Base-by-base conservation (phyloP, 1,140 invertebrate species). In the Psix sp. region DNA sequence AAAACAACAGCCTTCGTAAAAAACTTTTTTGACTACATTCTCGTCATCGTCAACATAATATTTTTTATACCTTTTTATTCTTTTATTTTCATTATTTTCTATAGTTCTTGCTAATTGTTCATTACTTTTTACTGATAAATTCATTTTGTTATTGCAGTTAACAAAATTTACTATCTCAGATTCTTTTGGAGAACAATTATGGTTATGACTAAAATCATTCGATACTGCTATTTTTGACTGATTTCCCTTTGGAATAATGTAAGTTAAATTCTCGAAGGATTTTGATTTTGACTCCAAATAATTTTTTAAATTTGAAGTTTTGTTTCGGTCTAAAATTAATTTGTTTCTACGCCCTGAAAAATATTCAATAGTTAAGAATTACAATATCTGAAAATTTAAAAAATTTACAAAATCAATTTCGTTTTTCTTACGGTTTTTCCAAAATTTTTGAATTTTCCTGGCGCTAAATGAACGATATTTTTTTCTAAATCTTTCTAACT, bases 401-500 rank as follows among this genome's bases (percentile, higher is more conserved):
- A 24, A 3, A 24, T 24, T 4, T 24, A n/a, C 2, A 36, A 36
- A n/a, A 18, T 36, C 5, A 35, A 5, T 11, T 46, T 21, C 26
- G 2, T 36, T 21, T 4, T 38, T 17, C 65, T 4, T 56, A 73
- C 60, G 40, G 1, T 15, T 70, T 62, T 62, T 65, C 70, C 75
- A 77, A 42, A 74, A 73, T 1, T 1, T 45, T 57, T 77, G 75
- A 38, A 77, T 74, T 24, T 59, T 74, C 10, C 24, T 49, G 0
- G 71, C 71, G 54, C 49, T 29, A 7, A 36, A 13, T 10, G 49
- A 66, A 29, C 65, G 70, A 45, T 52, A 59, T 43, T 42, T 38
- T 21, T 66, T 66, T 13, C 71, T 52, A 54, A 70, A 52, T 6
- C 17, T 14, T 38, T 77, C 70, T 10, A 77, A 21, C 40, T 67